These are phyloP conservation scores for Pseudopipra pipra DNA, from an alignment of 2,113 vertebrate genomes.

Conservation along the genomic window DNA sequence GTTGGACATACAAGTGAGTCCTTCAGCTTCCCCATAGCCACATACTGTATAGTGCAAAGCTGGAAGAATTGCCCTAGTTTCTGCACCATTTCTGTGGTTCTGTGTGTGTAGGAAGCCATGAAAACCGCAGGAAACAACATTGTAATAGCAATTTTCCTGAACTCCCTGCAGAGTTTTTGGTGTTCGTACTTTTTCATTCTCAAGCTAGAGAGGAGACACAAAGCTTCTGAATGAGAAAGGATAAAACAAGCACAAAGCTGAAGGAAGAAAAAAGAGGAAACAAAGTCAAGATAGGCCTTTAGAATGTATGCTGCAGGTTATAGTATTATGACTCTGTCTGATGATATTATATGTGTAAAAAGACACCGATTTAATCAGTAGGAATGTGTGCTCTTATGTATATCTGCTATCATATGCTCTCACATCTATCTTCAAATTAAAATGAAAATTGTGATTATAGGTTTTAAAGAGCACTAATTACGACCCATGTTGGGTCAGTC, in stretches of 20 bases:
- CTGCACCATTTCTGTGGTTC: neutral
- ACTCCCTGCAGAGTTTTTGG: conserved; percentile 3
- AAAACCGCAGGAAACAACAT: neutral
- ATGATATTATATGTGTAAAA: neutral
- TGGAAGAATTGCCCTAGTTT: conserved; percentile 29
- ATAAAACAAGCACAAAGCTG: neutral
- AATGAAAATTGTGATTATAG: neutral
- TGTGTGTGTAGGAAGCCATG: neutral
- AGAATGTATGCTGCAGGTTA: neutral
- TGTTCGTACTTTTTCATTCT: neutral
- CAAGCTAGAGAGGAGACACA: neutral
- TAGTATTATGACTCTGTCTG: neutral
- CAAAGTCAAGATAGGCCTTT: neutral
- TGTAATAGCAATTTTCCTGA: neutral
- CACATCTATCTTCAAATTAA: neutral
- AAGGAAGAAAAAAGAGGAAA: neutral
- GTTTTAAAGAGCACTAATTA: neutral
- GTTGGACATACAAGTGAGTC: neutral
- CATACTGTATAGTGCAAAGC: neutral
- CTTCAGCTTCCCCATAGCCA: neutral
- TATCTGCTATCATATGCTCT: neutral
- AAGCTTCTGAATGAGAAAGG: neutral
- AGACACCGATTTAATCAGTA: neutral
- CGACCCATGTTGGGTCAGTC: neutral
- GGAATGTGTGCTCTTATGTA: neutral